Evolutionary conservation across 2,113 vertebrate species (phyloP), one percentile per base, ranked within the genome.

Genomic region (Eulemur rufifrons): DNA sequence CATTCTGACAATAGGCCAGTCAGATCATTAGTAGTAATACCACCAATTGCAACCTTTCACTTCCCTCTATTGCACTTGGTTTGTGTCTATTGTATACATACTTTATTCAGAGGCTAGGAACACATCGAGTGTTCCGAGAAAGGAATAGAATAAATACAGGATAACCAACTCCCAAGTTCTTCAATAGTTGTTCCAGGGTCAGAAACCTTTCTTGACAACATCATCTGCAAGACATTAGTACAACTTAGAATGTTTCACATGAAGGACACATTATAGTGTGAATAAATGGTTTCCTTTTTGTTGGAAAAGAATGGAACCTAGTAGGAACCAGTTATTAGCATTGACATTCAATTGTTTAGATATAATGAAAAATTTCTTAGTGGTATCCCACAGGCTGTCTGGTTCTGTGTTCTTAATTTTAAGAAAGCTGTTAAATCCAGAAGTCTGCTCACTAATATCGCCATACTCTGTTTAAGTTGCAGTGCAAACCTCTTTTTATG

Each of bases 231-330:
- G 52, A 68, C 39, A 76, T 94, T 81, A 97, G 87, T 61, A 78
- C 45, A 61, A 77, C 32, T 69, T n/a, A 32, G 71, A 92, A 68
- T 37, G 61, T 85, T 92, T 85, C 93, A 39, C 66, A 91, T 29
- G 73, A 94, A 93, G 96, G 86, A 45, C 47, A 71, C 89, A 76
- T 91, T 91, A 80, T 8, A 61, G 50, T 86, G 8, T 42, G 50
- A 94, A 95, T 91, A 94, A 93, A 96, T 78, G 39, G 63, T 90
- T 98, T 96, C 94, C 69, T 91, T 96, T 96, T 86, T 66, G 42
- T 82, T 76, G 78, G 29, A 66, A 52, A 95, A 97, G 83, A 97
- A 91, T 69, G 52, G 93, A 77, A 94, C 21, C 61, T 74, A 71
- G 93, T 69, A 88, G 78, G 85, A 95, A 91, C 86, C 52, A 54